Base-by-base conservation (phyloP, 2,888 invertebrate species). In the Chydorus sphaericus region DNA sequence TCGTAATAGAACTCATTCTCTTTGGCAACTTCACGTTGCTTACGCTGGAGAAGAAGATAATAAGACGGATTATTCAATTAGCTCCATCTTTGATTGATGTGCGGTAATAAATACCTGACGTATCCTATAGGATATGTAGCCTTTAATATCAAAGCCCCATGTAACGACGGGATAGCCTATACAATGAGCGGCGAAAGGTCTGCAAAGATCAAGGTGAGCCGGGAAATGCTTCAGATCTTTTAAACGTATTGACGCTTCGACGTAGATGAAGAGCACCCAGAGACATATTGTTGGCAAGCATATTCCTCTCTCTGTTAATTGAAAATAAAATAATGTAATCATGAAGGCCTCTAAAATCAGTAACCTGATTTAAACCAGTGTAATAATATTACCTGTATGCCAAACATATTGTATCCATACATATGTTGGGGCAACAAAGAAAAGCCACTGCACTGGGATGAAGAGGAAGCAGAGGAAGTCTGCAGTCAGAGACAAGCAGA, bases 401-500 rank as follows among this genome's bases (percentile, higher is more conserved):
- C 93, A 96, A 62, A 94, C 89, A 72, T 91, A 93, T 73, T 96
- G 94, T 68, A 96, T 89, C 94, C 94, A 97, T 61, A 97, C 94
- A 73, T 96, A 97, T 67, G 94, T 94, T 74, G 93, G 93, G 66
- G 96, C 96, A 60, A 90, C 88, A 72, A 97, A 94, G 74, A 96
- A 92, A 70, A 94, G 79, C 85, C 93, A 93, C 72, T 94, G 90
- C 65, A 94, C 85, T 63, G 97, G 97, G 77, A 98, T 92, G 75
- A 96, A 93, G 76, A 97, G 89, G 76, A 90, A 93, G 78, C 94
- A 97, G 73, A 97, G 85, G 81, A 97, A 85, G 74, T 97, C 97
- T 65, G 96, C 93, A 62, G 94, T 94, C 65, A 96, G 81, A 63
- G 94, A 93, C 71, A 97, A 87, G 75, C 91, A 93, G 69, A 97